Base-by-base conservation (phyloP, 2,888 invertebrate species). In the Cephalotes varians region DNA sequence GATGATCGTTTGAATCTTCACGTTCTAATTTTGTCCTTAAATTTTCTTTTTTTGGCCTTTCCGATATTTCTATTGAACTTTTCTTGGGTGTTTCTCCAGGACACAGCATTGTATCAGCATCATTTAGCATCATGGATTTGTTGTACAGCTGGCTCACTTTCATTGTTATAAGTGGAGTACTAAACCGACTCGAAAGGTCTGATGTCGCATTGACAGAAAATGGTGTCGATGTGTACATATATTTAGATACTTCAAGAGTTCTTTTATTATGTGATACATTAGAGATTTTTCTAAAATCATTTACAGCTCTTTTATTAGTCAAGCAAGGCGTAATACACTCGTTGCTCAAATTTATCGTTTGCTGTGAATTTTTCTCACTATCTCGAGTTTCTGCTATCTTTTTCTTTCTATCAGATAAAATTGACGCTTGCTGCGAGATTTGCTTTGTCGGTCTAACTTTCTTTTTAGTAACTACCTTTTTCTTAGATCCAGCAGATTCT, bases 91-190 rank as follows among this genome's bases (percentile, higher is more conserved):
- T n/a, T n/a, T n/a, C n/a, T n/a, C n/a, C n/a, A n/a, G n/a, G n/a
- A n/a, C n/a, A n/a, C n/a, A n/a, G n/a, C n/a, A 93, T 58, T 12
- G 93, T 0, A 92, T 79, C 62, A n/a, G n/a, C n/a, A n/a, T 88
- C 82, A 44, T 93, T 91, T 6, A 91, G 28, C 0, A 91, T 79
- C 37, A 92, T 90, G 0, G n/a, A n/a, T n/a, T 92, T 91, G 79
- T 93, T 93, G 25, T 86, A 91, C 81, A 92, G 85, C 31, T 90
- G 85, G 56, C 90, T 93, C 3, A 93, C 82, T 77, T 92, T 93
- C 87, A 93, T 93, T 56, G 91, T 69, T 4, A 91, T 81, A 6
- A 93, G 69, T 2, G 94, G 90, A 84, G 87, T 91, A 15, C 65
- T 73, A 6, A 85, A 2, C 12, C 71, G 49, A 51, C 87, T 71